A percentile compares a stretch with the other conserved stretches of the same genome.
These are phyloP conservation scores for Vombatus ursinus DNA, from an alignment of 2,113 vertebrate genomes.

Conservation along the genomic window DNA sequence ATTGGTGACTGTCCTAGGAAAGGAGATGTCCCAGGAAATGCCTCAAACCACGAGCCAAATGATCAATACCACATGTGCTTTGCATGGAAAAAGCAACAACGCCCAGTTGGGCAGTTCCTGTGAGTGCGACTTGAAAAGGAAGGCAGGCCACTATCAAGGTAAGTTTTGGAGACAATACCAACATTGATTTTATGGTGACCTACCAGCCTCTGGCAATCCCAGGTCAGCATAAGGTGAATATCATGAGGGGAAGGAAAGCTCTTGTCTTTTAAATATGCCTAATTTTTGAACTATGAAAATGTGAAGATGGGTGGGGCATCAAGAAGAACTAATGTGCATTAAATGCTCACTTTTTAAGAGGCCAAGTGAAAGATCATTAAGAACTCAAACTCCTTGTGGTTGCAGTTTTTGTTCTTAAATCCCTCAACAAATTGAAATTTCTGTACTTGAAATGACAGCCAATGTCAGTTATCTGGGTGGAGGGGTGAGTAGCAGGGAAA, in stretches of 20 bases:
- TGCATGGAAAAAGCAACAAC: neutral
- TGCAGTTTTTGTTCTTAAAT: neutral
- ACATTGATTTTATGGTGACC: neutral
- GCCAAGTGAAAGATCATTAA: neutral
- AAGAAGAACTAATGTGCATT: neutral
- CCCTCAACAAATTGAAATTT: neutral
- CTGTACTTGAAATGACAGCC: neutral
- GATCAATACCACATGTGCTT: neutral
- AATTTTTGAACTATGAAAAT: neutral
- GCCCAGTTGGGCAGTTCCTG: neutral
- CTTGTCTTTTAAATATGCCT: neutral
- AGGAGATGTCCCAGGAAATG: neutral
- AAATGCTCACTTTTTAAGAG: constrained; percentile 9
- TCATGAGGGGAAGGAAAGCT: neutral
- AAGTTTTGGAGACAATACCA: constrained; percentile 44
- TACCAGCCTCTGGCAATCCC: constrained; percentile 12
- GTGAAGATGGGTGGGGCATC: neutral
- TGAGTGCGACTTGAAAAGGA: constrained; percentile 23
- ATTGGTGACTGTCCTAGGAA: neutral
- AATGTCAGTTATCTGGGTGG: neutral
- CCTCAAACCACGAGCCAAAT: neutral
- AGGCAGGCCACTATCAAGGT: constrained; percentile 57
- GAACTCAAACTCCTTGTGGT: neutral
- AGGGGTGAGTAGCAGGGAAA: neutral
- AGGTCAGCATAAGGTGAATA: neutral